Base-by-base conservation (phyloP, 2,888 invertebrate genomes). In the Eumacrocentrus americanus region DNA sequence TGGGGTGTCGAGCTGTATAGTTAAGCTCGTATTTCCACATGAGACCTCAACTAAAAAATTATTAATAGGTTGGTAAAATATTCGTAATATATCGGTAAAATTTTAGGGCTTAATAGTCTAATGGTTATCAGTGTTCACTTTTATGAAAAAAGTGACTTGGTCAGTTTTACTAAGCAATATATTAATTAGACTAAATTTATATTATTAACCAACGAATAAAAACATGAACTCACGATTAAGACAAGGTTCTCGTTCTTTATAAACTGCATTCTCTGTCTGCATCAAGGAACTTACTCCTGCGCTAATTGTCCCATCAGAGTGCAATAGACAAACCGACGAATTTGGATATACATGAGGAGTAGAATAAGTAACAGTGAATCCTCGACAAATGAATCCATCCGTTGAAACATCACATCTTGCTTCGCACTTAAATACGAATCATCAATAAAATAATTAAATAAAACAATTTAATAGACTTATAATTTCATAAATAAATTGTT, bases 271-370 rank as follows among this genome's bases (percentile, higher is more conserved):
- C 0, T 84, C 77, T 23, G 83, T 82, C 35, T 84, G 77, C 25
- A 85, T 80, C 60, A 93, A 79, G 50, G 89, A 83, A 81, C 89
- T 88, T 1, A 91, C 91, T 58, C 93, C 92, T 48, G 89, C 85
- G n/a, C 91, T 88, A 68, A 90, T 86, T 54, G 90, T 88, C 77
- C 94, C 92, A 80, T 93, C 92, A 61, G 91, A 90, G 81, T 93
- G 92, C 47, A 94, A 82, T 64, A 88, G 84, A 72, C 92, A 93
- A 22, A 61, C 60, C 62, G 82, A 70, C 40, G 79, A 77, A 18
- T 66, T 62, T 12, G 63, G 56, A 1, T 46, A 59, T 59, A 74
- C 76, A 70, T 61, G 37, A 22, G n/a, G 29, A 9, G 42, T 40
- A 48, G 38, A 65, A 57, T 76, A 72, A 25, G 75, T 70, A 46